Conservation (phyloP, 2,113 vertebrate genomes). For the Xenus cinereus region DNA sequence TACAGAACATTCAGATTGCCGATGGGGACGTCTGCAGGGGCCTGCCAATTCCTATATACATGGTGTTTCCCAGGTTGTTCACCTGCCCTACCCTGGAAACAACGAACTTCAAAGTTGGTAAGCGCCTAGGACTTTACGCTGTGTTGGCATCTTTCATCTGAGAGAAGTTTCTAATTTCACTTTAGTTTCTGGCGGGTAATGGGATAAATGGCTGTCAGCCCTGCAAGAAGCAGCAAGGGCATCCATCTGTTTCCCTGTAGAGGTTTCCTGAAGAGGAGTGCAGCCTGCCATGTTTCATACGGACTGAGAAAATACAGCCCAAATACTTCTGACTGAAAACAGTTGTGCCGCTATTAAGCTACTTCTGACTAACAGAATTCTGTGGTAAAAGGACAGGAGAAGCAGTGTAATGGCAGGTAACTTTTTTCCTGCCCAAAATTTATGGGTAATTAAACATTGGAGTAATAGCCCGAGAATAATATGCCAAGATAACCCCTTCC, state of each 20-base stretch:
- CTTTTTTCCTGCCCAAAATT: not conserved
- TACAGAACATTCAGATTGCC: slow-evolving; percentile 97
- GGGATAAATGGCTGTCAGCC: fast-evolving
- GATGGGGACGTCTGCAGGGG: slow-evolving; percentile 90
- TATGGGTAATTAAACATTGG: not conserved
- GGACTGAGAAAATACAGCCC: not conserved
- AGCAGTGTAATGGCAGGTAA: not conserved
- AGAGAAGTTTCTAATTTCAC: not conserved
- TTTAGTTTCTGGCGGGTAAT: not conserved
- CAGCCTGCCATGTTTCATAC: not conserved
- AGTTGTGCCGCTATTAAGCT: not conserved
- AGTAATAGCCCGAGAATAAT: not conserved
- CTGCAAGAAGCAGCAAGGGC: not conserved
- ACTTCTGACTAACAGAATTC: not conserved
- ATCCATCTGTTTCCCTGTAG: not conserved
- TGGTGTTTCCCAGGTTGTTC: slow-evolving; percentile 96
- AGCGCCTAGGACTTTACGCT: not conserved
- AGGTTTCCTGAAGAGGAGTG: not conserved
- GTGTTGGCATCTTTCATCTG: fast-evolving
- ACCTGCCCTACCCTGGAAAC: slow-evolving; percentile 96
- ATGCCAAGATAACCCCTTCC: not conserved
- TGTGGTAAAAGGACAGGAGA: not conserved
- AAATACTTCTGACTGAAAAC: not conserved
- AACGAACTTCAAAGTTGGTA: slow-evolving; percentile 99
- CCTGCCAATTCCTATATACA: slow-evolving; percentile 90